phyloP scores from a whole-genome alignment of 2,888 invertebrate genomes.

The Oscheius sp. region DNA sequence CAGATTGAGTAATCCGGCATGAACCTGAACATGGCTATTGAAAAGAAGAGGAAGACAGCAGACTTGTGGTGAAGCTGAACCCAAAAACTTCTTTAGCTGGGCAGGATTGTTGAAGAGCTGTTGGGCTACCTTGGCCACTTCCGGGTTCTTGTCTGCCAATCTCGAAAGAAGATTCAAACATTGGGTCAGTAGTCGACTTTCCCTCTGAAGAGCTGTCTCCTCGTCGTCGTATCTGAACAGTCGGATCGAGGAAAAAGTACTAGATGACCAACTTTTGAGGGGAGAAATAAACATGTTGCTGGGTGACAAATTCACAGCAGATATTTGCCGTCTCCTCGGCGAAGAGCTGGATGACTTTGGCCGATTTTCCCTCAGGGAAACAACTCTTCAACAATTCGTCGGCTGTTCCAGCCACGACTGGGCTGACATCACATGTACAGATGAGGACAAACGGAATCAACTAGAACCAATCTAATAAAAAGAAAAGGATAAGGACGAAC shows the following conservation, averaged over 20 bases:
- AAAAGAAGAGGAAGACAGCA: too few relatives aligned
- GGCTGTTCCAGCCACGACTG: constrained; percentile 43
- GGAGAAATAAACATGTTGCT: not conserved
- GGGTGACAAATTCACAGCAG: constrained; percentile 4
- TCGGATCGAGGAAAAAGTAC: not conserved
- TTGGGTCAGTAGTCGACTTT: constrained; percentile 7
- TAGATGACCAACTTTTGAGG: constrained; percentile 20
- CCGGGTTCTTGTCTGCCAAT: not conserved
- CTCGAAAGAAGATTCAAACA: constrained; percentile 17
- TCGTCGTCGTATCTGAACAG: constrained; percentile 27
- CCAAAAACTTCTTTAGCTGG: constrained; percentile 40
- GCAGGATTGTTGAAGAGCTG: constrained; percentile 33
- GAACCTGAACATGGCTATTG: too few relatives aligned
- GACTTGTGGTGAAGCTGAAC: not conserved
- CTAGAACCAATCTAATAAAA: constrained; percentile 18
- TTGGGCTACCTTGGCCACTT: not conserved
- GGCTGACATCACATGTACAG: constrained; percentile 43
- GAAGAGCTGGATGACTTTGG: constrained; percentile 28
- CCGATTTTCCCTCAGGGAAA: constrained; percentile 53
- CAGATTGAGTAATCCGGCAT: constrained; percentile 22
- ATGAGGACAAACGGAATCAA: constrained; percentile 49
- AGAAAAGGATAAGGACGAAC: constrained; percentile 23
- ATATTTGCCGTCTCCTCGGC: not conserved
- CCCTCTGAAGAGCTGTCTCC: constrained; percentile 18
- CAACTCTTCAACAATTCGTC: constrained; percentile 49